These are phyloP conservation scores for Margaritifera margaritifera DNA, from an alignment of 2,888 invertebrate species.

Conservation along the genomic window DNA sequence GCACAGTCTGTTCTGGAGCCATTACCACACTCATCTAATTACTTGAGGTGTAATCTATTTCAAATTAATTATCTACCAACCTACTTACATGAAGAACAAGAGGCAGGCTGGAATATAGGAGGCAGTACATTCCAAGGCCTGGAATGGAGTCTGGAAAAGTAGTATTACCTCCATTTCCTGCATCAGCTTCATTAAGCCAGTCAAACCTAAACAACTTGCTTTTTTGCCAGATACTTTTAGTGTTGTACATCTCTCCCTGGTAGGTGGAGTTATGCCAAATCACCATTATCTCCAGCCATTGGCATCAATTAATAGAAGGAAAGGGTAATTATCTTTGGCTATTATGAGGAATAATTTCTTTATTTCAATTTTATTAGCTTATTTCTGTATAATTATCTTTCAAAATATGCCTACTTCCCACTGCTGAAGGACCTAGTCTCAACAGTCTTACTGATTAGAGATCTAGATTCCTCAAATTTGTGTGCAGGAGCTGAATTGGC, in stretches of 20 bases:
- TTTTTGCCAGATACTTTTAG: conserved; percentile 8
- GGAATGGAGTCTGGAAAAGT: neutral
- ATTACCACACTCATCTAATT: neutral
- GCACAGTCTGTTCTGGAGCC: too few relatives aligned
- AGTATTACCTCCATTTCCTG: conserved; percentile 16
- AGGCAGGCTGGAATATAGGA: conserved; percentile 7
- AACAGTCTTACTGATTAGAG: too few relatives aligned
- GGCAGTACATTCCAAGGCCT: conserved; percentile 1
- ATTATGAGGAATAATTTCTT: conserved; percentile 33
- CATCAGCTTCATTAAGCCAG: conserved; percentile 27
- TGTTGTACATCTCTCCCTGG: conserved; percentile 1
- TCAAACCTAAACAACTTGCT: conserved; percentile 29
- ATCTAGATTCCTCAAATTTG: too few relatives aligned
- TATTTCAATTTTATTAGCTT: conserved; percentile 33
- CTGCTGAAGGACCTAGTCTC: too few relatives aligned
- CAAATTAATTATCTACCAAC: conserved; percentile 35
- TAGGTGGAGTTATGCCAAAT: conserved; percentile 33
- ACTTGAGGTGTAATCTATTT: conserved; percentile 17
- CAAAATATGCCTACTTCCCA: neutral
- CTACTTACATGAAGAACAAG: conserved; percentile 7
- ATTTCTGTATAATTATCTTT: conserved; percentile 29
- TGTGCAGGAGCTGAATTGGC: too few relatives aligned
- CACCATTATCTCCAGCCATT: conserved; percentile 38
- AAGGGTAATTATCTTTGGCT: conserved; percentile 32
- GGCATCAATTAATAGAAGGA: conserved; percentile 44